Evolutionary conservation across 1,140 invertebrate genomes (phyloP).

Genomic region (Macrobrachium nipponense): DNA sequence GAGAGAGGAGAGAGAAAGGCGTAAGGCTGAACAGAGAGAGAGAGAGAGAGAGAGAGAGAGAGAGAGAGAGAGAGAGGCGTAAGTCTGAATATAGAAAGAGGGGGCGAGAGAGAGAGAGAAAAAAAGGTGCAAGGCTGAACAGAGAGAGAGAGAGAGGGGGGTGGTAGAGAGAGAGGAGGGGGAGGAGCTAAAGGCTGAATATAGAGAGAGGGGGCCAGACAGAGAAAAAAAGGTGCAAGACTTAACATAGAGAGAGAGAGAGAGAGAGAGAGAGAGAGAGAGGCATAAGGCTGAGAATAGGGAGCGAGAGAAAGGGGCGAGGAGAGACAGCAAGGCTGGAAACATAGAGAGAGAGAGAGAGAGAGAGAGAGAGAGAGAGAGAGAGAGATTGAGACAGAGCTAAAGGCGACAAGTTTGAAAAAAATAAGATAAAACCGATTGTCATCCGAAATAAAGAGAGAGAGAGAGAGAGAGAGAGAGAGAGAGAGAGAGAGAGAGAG

Average conservation of each 20-base stretch:
- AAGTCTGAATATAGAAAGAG: background rate
- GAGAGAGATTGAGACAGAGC: background rate
- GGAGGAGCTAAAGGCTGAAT: too few relatives aligned
- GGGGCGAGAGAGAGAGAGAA: background rate
- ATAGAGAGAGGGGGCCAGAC: too few relatives aligned
- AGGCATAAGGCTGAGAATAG: background rate
- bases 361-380: slow-evolving; percentile 16
- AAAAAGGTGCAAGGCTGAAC: background rate
- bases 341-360: background rate
- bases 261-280: too few relatives aligned
- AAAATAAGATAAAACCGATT: background rate
- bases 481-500: too few relatives aligned
- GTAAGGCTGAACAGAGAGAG: background rate
- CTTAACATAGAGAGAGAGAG: too few relatives aligned
- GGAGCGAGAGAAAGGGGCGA: slow-evolving; percentile 2
- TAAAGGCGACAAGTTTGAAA: background rate
- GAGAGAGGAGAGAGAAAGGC: slow-evolving; percentile 10
- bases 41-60: background rate
- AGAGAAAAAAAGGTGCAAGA: too few relatives aligned
- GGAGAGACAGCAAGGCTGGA: background rate
- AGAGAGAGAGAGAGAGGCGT: too few relatives aligned
- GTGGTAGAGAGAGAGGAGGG: background rate
- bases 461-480: too few relatives aligned
- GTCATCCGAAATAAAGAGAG: background rate
- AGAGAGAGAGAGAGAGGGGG: slow-evolving; percentile 21